Base-by-base conservation (phyloP, 2,888 invertebrate genomes). In the Diaprepes abbreviatus region DNA sequence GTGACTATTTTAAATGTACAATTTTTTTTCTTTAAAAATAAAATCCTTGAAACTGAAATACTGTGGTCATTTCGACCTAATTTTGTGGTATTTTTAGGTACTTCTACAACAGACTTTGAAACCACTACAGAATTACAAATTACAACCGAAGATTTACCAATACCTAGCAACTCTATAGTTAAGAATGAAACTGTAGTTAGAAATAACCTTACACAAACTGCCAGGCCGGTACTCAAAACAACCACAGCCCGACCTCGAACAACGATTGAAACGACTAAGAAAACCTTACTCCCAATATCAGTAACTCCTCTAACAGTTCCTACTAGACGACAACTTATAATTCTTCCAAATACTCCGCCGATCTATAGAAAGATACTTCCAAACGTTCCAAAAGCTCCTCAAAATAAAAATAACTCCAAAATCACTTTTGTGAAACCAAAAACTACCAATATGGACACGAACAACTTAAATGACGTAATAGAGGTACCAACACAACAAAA, bases 111-210 rank as follows among this genome's bases (percentile, higher is more conserved):
- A 7, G 58, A 66, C 12, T 60, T 10, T n/a, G 16, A 28, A 9
- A 60, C 65, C 19, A 60, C 43, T 2, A 52, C 36, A 0, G 60
- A 62, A n/a, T 1, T 19, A 1, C 35, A 35, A 36, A 72, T 71
- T 31, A 74, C 73, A 31, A 75, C 77, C 19, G 64, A 68, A 3
- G 70, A 33, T 65, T 36, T 74, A 19, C 75, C 76, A 6, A 74
- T 74, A 35, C 74, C 75, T 12, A 55, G 76, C 16, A 75, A 62
- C 55, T 65, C 7, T 10, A 19, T 35, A 19, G 48, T 35, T 38
- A 31, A 38, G 14, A 58, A 48, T 14, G 4, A 24, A 14, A 59
- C 36, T 10, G 4, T 10, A 2, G 31, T n/a, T 12, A 17, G 10
- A 17, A 57, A 17, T 31, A 50, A 31, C 0, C 1, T 28, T 33